Evolutionary conservation across 2,113 vertebrate species (phyloP), one percentile per base, ranked within the genome.

Genomic region (Butastur rufipennis): DNA sequence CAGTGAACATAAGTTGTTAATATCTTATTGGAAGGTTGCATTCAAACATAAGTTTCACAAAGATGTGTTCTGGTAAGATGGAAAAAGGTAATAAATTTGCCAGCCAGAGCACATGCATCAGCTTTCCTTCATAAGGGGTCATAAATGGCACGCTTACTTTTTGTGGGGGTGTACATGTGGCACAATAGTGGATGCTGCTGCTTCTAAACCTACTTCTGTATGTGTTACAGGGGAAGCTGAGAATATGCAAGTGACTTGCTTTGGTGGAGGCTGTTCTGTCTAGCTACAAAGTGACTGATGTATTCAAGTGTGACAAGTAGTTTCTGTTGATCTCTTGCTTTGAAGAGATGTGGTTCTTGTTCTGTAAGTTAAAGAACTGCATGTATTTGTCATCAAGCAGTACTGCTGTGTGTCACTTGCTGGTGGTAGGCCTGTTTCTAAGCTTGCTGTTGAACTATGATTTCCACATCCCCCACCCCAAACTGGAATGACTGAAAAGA

Each of bases 201-300:
- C 43, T 62, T 36, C n/a, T 36, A 4, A n/a, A 15, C 68, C 14
- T 7, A 12, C 14, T 58, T 63, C 36, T 59, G 65, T 26, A 1
- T 0, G 0, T 0, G 1, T 34, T 43, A 5, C 6, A 11, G 20
- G 25, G 36, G 45, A 75, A 55, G 58, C 23, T 59, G 70, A 43
- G 61, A 47, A 21, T 4, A 7, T 0, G 1, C 70, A 14, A 15
- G 6, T 4, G 48, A 4, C 48, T 23, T 62, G 31, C 71, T 72
- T 42, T 75, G 78, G 29, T 36, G 43, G 61, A 59, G 52, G 32
- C 47, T 45, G 34, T 4, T 29, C 32, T 68, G 61, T 75, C 59
- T 43, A 56, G 47, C 75, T 77, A 62, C 52, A 40, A 0, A 3
- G 55, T 19, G 47, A 5, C n/a, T 7, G 38, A 6, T 10, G 47